Percentiles rank a stretch among this genome's conserved stretches.
Conservation (phyloP, 1,140 invertebrate species). For the Saccostrea cuccullata region DNA sequence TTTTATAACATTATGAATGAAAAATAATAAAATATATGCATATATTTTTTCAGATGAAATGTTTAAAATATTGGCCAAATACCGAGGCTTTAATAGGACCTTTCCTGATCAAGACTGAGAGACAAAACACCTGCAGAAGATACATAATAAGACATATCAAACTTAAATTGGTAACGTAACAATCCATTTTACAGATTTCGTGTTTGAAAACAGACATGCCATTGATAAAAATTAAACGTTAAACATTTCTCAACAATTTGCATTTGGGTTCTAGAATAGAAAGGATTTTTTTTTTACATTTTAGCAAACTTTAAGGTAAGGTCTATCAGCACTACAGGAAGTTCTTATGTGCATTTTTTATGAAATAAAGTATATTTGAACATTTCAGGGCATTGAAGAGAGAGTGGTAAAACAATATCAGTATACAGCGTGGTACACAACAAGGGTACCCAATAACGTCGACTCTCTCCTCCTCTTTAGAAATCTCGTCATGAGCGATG, state of each 20-base stretch:
- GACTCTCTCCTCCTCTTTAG: background rate
- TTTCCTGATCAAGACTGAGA: background rate
- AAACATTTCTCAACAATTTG: too few relatives aligned
- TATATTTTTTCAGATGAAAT: conserved; percentile 85
- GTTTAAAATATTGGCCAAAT: conserved; percentile 95
- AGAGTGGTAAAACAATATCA: conserved; percentile 16
- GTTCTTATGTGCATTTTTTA: too few relatives aligned
- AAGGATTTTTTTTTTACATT: too few relatives aligned
- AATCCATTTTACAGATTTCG: background rate
- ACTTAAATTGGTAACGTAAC: background rate
- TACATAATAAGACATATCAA: conserved; percentile 29
- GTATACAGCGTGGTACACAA: background rate
- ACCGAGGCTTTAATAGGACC: background rate
- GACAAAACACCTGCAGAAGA: background rate
- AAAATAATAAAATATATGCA: background rate
- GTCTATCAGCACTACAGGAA: too few relatives aligned
- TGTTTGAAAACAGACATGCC: too few relatives aligned
- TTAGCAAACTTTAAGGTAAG: too few relatives aligned
- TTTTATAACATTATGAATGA: too few relatives aligned
- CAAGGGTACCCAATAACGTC: background rate
- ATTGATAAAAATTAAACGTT: too few relatives aligned
- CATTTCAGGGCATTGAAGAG: conserved; percentile 6
- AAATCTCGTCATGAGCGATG: background rate
- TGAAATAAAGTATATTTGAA: background rate
- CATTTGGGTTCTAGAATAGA: too few relatives aligned